These are phyloP conservation scores for Agrochola macilenta DNA, from an alignment of 2,888 invertebrate species.

Conservation along the genomic window DNA sequence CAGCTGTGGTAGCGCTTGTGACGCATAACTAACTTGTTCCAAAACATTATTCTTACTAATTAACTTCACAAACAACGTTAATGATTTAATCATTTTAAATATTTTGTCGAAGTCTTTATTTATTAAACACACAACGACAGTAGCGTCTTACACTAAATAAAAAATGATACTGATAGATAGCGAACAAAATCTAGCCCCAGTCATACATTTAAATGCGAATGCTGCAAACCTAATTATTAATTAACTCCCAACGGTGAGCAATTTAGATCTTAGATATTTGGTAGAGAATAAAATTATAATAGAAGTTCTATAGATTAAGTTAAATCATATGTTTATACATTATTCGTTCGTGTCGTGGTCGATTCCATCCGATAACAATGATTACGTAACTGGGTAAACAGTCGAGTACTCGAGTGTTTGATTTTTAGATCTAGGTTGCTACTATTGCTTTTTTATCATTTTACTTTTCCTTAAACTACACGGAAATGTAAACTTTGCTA, in stretches of 20 bases:
- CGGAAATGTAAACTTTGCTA: background rate
- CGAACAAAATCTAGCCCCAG: conserved; percentile 7
- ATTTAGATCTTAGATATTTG: background rate
- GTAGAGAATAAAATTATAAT: background rate
- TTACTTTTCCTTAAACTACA: background rate
- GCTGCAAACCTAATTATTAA: background rate
- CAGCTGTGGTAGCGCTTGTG: conserved; percentile 82
- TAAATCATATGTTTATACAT: background rate
- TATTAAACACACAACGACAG: conserved; percentile 21
- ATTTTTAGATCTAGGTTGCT: background rate
- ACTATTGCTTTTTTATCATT: background rate
- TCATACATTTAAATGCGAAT: background rate
- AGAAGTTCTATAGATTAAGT: background rate
- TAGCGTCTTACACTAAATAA: conserved; percentile 32
- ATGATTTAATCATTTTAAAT: conserved; percentile 74
- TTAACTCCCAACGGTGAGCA: background rate
- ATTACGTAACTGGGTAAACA: conserved; percentile 51
- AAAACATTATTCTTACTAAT: conserved; percentile 68
- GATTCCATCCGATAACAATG: conserved; percentile 20
- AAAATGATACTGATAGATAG: conserved; percentile 42
- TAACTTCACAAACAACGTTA: conserved; percentile 70
- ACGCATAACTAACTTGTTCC: conserved; percentile 77
- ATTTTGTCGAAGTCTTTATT: conserved; percentile 19
- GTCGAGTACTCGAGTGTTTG: background rate
- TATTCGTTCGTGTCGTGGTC: background rate